A percentile compares a stretch with the other conserved stretches of the same genome.
phyloP scores from a whole-genome alignment of 2,113 vertebrate genomes.

The Peromyscus californicus region DNA sequence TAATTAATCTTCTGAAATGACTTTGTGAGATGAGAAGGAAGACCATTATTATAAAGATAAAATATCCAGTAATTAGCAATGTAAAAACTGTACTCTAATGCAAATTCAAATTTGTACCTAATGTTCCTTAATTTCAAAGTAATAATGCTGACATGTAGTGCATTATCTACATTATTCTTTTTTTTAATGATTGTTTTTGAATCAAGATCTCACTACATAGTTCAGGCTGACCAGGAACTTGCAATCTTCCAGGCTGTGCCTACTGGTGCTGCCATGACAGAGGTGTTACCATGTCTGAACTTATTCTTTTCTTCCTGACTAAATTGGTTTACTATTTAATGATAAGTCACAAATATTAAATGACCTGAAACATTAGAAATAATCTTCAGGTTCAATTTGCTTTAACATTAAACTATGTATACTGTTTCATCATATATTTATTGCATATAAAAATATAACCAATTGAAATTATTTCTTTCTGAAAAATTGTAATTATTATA shows the following conservation, averaged over 20 bases:
- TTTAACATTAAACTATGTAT: not conserved
- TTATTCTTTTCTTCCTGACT: not conserved
- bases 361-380: not conserved
- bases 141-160: not conserved
- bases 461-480: not conserved
- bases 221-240: not conserved
- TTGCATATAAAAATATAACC: not conserved
- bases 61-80: slow-evolving; percentile 73
- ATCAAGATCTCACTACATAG: not conserved
- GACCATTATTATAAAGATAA: slow-evolving; percentile 65
- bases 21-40: slow-evolving; percentile 62
- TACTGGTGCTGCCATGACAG: not conserved
- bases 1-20: slow-evolving; percentile 78
- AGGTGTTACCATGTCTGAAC: not conserved
- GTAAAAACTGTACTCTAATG: slow-evolving; percentile 42
- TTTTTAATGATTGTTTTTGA: not conserved
- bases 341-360: not conserved
- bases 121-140: not conserved
- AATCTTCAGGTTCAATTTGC: not conserved
- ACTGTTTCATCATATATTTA: not conserved
- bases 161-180: not conserved
- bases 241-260: not conserved
- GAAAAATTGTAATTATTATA: not conserved
- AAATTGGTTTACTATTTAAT: not conserved
- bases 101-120: not conserved